These are phyloP conservation scores for Xanthia togata DNA, from an alignment of 2,888 invertebrate genomes.

Conservation along the genomic window DNA sequence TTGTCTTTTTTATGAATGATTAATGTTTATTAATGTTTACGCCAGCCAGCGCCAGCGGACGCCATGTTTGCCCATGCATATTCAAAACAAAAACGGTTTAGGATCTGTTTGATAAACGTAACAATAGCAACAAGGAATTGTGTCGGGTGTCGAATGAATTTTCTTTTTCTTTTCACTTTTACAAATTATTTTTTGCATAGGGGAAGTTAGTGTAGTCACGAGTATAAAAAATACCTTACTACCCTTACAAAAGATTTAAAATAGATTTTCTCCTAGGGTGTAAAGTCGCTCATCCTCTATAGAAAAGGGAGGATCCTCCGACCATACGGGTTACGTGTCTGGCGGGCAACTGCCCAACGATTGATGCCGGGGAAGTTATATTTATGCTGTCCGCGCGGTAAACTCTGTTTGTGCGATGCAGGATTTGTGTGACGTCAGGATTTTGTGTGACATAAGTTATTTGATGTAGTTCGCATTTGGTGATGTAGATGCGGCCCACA, in stretches of 20 bases:
- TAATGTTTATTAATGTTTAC: conserved; percentile 79
- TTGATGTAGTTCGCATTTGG: too few species aligned
- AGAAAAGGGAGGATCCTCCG: too few species aligned
- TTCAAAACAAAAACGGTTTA: conserved; percentile 78
- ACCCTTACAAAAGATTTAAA: not conserved
- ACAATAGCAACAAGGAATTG: conserved; percentile 65
- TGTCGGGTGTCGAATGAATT: conserved; percentile 25
- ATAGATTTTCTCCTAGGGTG: not conserved
- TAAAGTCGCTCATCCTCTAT: too few species aligned
- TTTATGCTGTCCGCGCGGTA: too few species aligned
- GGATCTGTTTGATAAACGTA: conserved; percentile 68
- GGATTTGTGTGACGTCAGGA: too few species aligned
- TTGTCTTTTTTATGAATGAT: conserved; percentile 90
- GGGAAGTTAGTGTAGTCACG: not conserved
- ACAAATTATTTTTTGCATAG: not conserved
- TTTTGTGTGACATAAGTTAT: too few species aligned
- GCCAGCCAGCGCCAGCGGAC: conserved; percentile 66
- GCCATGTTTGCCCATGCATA: conserved; percentile 81
- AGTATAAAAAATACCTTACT: not conserved
- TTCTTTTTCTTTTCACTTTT: conserved; percentile 8
- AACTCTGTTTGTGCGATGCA: too few species aligned
- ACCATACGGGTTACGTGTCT: too few species aligned
- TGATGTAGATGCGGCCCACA: too few species aligned
- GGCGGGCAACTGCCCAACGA: too few species aligned
- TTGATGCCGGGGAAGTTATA: too few species aligned